Base-by-base conservation (phyloP, 1,140 invertebrate species). In the Sarcophaga bullata region DNA sequence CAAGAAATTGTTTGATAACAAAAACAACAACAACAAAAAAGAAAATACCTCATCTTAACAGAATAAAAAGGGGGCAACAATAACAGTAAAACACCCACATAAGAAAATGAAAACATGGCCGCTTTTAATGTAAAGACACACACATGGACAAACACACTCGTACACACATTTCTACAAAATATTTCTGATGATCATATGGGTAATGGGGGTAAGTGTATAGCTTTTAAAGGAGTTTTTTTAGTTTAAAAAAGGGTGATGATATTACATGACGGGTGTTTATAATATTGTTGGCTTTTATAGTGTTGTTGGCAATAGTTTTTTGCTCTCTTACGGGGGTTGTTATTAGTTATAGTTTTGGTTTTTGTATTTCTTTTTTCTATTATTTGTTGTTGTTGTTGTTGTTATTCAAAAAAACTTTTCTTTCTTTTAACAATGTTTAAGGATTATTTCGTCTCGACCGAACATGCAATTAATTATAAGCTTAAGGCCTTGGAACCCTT, bases 391-490 rank as follows among this genome's bases (percentile, higher is more conserved):
- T 73, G 1, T 73, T 73, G 19, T 46, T 37, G 73, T 76, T 75
- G 25, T 75, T 48, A 9, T 80, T 54, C 19, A 0, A 47, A 37
- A 37, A 37, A 37, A 37, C n/a, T n/a, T n/a, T 37, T 37, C 54
- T 62, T 80, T 37, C 54, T 80, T 81, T 48, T 68, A 81, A 81
- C n/a, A n/a, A 50, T 76, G 75, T 76, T 80, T 78, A 82, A 80
- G 83, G 88, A 89, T 89, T 89, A 89, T 88, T 89, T 89, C 88
- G 88, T 89, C 88, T 89, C 88, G 88, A 89, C 88, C 88, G 88
- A 89, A 89, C 88, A 89, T 89, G 88, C 88, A 89, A 89, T 89
- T 89, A 89, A 89, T 89, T 89, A 89, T 89, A 89, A 89, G 88
- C 88, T 89, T 89, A 89, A 89, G 88, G 88, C 88, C 88, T 89